Percentiles rank a stretch among this genome's conserved stretches.
Evolutionary conservation across 2,888 invertebrate species (phyloP).

Genomic region (Geotrupes spiniger): DNA sequence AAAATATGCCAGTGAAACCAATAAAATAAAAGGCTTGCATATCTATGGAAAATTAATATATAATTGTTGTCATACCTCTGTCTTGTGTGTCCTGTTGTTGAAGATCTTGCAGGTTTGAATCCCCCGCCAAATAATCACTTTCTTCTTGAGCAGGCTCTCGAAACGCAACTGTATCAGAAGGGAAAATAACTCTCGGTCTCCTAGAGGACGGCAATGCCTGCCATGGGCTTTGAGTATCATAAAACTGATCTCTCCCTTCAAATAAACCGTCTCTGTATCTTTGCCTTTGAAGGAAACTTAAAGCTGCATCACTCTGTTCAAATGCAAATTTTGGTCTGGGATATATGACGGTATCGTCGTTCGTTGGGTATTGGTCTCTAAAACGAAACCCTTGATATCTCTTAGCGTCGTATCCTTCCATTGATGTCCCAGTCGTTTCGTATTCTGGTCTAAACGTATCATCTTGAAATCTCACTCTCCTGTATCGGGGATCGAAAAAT

Average conservation of each 20-base stretch:
- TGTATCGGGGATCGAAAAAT: slow-evolving; percentile 13
- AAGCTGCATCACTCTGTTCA: neutral
- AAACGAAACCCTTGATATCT: slow-evolving; percentile 14
- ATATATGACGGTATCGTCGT: slow-evolving; percentile 12
- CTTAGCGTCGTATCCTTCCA: slow-evolving; percentile 28
- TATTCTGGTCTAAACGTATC: slow-evolving; percentile 23
- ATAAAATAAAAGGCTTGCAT: slow-evolving; percentile 7
- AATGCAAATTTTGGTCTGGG: slow-evolving; percentile 7
- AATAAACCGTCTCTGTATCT: slow-evolving; percentile 29
- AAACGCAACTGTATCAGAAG: slow-evolving; percentile 48
- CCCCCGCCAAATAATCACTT: slow-evolving; percentile 40
- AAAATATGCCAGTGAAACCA: neutral
- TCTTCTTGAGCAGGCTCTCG: slow-evolving; percentile 43
- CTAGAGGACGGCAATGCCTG: slow-evolving; percentile 33
- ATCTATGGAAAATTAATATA: neutral
- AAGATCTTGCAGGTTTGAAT: slow-evolving; percentile 60
- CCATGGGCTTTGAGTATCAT: slow-evolving; percentile 35
- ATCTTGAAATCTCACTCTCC: slow-evolving; percentile 18
- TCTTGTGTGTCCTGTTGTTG: slow-evolving; percentile 55
- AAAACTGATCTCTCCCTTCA: slow-evolving; percentile 36
- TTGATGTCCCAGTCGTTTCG: slow-evolving; percentile 25
- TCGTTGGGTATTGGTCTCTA: slow-evolving; percentile 13
- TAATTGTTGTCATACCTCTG: slow-evolving; percentile 66
- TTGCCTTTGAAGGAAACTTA: slow-evolving; percentile 23
- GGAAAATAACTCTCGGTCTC: slow-evolving; percentile 49